Conservation (phyloP, 2,113 vertebrate species). For the Pachypanchax playfairii region DNA sequence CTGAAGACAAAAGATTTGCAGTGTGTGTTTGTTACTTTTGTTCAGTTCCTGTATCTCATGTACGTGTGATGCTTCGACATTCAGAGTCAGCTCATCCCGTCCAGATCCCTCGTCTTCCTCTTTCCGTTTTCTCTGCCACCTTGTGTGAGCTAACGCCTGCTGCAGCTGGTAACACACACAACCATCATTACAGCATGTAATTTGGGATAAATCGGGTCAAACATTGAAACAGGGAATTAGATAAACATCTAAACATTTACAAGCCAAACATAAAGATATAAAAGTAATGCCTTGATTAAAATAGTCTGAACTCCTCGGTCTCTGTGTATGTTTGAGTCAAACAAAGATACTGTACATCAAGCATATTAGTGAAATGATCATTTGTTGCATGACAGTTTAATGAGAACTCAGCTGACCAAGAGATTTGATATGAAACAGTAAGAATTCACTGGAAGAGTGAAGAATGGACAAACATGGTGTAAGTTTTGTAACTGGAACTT, state of each 20-base stretch:
- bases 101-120: conserved; percentile 68
- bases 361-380: conserved; percentile 91
- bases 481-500: too few relatives aligned
- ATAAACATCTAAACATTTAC: too few relatives aligned
- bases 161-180: too few relatives aligned
- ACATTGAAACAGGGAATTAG: too few relatives aligned
- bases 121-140: conserved; percentile 85
- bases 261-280: too few relatives aligned
- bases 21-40: conserved; percentile 28
- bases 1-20: conserved; percentile 32
- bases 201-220: too few relatives aligned
- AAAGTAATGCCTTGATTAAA: conserved; percentile 92
- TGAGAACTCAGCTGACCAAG: conserved; percentile 88
- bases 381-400: conserved; percentile 88
- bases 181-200: too few relatives aligned
- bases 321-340: conserved; percentile 75
- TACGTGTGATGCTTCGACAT: conserved; percentile 34
- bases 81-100: conserved; percentile 59
- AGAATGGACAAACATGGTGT: conserved; percentile 83
- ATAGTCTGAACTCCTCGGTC: conserved; percentile 84
- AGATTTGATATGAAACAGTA: conserved; percentile 92
- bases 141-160: conserved; percentile 90
- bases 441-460: conserved; percentile 85
- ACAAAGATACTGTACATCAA: conserved; percentile 88
- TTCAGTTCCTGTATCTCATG: conserved; percentile 26